These are phyloP conservation scores for Chelonus insularis DNA, from an alignment of 1,140 invertebrate species.

Conservation along the genomic window DNA sequence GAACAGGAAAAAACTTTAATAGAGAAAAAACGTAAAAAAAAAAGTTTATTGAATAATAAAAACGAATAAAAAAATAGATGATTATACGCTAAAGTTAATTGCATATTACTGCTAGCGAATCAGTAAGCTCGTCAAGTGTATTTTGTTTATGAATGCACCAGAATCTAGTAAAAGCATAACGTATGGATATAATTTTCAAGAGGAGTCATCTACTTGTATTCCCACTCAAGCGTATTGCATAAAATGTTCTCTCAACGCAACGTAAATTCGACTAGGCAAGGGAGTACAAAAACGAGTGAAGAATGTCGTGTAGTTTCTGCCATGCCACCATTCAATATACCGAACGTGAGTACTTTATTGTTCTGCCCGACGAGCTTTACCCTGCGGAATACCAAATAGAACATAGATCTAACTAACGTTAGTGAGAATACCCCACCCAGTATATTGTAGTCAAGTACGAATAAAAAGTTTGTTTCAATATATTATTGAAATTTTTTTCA, in stretches of 20 bases:
- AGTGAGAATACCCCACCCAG: neutral
- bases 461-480: neutral
- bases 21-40: too few species aligned
- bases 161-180: too few species aligned
- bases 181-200: too few species aligned
- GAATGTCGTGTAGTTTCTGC: neutral
- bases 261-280: neutral
- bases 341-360: slow-evolving; percentile 10
- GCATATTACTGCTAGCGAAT: too few species aligned
- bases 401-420: neutral
- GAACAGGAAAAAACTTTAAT: too few species aligned
- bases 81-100: too few species aligned
- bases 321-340: neutral
- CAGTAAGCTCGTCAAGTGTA: too few species aligned
- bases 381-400: slow-evolving; percentile 2
- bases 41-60: too few species aligned
- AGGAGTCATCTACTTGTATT: neutral
- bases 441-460: neutral
- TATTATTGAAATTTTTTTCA: too few species aligned
- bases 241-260: neutral
- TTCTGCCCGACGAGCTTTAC: neutral
- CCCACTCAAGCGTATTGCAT: neutral
- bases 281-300: neutral
- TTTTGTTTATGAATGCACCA: too few species aligned
- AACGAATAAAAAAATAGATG: too few species aligned